Percentiles rank a stretch among this genome's conserved stretches.
Evolutionary conservation across 2,888 invertebrate genomes (phyloP).

Genomic region (Rotaria magnacalcarata): DNA sequence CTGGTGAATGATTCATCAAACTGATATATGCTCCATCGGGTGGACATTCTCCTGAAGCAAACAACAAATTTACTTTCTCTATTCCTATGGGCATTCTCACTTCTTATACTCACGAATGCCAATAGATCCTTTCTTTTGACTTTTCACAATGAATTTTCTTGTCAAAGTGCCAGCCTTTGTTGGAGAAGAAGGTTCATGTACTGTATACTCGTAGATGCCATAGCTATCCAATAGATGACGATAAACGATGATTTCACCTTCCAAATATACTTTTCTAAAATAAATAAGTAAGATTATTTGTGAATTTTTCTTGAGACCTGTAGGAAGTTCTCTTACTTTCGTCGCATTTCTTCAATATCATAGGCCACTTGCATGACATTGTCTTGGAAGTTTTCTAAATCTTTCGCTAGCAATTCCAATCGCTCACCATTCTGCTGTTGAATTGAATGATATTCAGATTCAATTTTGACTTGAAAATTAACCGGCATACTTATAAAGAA

Average conservation of each 20-base stretch:
- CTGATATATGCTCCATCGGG: background rate
- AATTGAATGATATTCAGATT: background rate
- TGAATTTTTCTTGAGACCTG: too few species aligned
- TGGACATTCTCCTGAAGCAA: background rate
- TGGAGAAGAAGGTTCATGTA: too few species aligned
- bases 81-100: background rate
- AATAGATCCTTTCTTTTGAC: background rate
- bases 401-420: background rate
- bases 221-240: constrained; percentile 10
- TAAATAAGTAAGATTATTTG: background rate
- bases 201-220: too few species aligned
- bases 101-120: background rate
- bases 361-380: background rate
- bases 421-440: background rate
- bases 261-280: background rate
- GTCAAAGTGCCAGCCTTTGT: background rate
- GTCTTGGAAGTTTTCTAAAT: background rate
- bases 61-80: too few species aligned
- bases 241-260: background rate
- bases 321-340: background rate
- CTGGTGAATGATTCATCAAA: background rate
- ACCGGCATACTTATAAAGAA: too few species aligned
- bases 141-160: background rate
- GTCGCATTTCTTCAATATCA: constrained; percentile 8
- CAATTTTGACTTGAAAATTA: background rate